Conservation (phyloP, 2,113 vertebrate species). For the Campylorhamphus procurvoides region DNA sequence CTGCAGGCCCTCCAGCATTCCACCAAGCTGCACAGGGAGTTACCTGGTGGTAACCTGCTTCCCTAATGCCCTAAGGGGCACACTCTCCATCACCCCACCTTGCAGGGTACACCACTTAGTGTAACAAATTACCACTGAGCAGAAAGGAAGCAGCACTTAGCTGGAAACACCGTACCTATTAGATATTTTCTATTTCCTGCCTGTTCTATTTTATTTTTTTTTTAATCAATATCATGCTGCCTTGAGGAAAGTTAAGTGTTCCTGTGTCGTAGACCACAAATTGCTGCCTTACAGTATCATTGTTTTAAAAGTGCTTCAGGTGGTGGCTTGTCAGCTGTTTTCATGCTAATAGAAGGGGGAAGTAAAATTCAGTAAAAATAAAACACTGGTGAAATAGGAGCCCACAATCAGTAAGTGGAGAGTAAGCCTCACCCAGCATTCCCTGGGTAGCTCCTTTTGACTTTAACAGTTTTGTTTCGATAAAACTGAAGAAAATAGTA, state of each 20-base stretch:
- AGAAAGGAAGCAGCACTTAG: slow-evolving; percentile 32
- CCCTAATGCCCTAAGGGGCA: not conserved
- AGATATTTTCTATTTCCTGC: not conserved
- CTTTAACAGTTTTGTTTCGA: not conserved
- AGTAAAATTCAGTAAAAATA: slow-evolving; percentile 17
- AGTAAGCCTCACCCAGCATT: not conserved
- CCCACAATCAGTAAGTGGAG: not conserved
- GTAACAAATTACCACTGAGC: not conserved
- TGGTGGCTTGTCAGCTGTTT: not conserved
- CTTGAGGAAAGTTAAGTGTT: slow-evolving; percentile 22
- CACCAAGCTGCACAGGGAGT: not conserved
- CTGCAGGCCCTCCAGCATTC: not conserved
- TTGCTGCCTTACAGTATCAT: not conserved
- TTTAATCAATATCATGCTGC: slow-evolving; percentile 17
- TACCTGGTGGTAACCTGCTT: not conserved
- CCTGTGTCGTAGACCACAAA: not conserved
- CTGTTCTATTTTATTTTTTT: not conserved
- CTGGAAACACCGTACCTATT: not conserved
- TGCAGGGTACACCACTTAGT: not conserved
- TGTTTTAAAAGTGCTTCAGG: not conserved
- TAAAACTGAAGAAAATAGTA: not conserved
- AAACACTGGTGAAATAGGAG: slow-evolving; percentile 1
- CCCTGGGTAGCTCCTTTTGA: not conserved
- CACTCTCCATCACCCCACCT: not conserved
- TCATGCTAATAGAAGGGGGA: not conserved